Conservation (phyloP, 2,113 vertebrate genomes). For the Sceloporus undulatus region DNA sequence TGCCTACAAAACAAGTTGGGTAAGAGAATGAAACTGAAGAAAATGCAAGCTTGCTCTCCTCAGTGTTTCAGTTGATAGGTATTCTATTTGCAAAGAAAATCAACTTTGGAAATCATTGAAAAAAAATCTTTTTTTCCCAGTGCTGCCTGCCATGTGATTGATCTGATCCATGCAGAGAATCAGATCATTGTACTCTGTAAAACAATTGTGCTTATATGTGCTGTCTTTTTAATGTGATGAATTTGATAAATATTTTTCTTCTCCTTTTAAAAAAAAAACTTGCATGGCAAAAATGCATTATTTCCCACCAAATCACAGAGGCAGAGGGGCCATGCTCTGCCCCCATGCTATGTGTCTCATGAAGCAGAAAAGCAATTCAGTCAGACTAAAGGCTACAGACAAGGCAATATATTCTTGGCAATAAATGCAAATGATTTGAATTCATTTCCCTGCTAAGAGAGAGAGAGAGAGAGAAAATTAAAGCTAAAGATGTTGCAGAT, state of each 20-base stretch:
- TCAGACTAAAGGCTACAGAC: constrained; percentile 78
- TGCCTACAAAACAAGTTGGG: not conserved
- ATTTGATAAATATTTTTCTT: constrained; percentile 73
- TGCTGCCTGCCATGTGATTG: constrained; percentile 66
- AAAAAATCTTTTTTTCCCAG: constrained; percentile 8
- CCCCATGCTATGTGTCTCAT: constrained; percentile 63
- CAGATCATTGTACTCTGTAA: constrained; percentile 76
- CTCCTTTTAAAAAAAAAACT: not conserved
- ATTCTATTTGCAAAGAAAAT: constrained; percentile 78
- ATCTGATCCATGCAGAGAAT: constrained; percentile 68
- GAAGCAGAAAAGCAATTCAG: constrained; percentile 85
- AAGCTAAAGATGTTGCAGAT: constrained; percentile 69
- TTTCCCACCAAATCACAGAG: constrained; percentile 28
- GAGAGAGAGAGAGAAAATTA: not conserved
- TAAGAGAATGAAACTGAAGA: constrained; percentile 11
- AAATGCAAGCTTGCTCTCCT: constrained; percentile 40
- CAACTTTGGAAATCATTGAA: constrained; percentile 68
- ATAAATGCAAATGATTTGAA: constrained; percentile 82
- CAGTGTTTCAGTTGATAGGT: constrained; percentile 63
- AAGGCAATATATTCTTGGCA: constrained; percentile 72
- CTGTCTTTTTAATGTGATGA: constrained; percentile 68
- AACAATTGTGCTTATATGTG: constrained; percentile 76
- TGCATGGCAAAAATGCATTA: constrained; percentile 58
- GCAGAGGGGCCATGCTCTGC: constrained; percentile 41
- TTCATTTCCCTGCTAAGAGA: constrained; percentile 63